Base-by-base conservation (phyloP, 2,888 invertebrate genomes). In the Lottia gigantea region DNA sequence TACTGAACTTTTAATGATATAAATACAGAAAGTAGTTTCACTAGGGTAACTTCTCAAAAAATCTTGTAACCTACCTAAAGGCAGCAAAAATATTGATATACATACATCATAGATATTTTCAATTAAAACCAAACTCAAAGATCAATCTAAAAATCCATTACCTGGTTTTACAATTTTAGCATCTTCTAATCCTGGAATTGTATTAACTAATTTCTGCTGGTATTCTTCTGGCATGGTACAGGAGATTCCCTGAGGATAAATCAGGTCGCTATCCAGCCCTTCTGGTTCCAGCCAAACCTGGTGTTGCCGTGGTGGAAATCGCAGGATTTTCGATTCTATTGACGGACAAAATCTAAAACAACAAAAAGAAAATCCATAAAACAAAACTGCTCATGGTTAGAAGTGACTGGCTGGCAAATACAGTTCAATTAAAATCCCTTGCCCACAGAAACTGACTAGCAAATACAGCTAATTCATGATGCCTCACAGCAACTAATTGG, bases 261-360 rank as follows among this genome's bases (percentile, higher is more conserved):
- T 91, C 8, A 95, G 83, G 73, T 93, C 90, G 55, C 92, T 93
- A 75, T 93, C 90, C 8, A 95, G 89, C 0, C 91, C 95, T 90
- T 96, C 96, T 0, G 95, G 95, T 88, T 96, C 96, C 14, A 96
- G 89, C 95, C 95, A 96, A 46, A 95, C 89, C 83, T 92, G 92
- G 89, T 95, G 95, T 1, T 85, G 80, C 73, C 91, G 90, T 0
- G 91, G 90, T 0, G 92, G 90, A 87, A 95, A 96, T 74, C 90
- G 87, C 19, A 95, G 81, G 40, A 95, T 91, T 90, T 96, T 96
- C 1, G 95, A 94, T 88, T 96, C 96, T 76, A 96, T 93, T 15
- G 95, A 95, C 0, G 96, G 96, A 84, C 96, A 96, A 88, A 95
- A 95, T 71, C 90, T 84, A 78, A 23, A 79, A 82, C 67, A 67